Percentiles rank a stretch among this genome's conserved stretches.
phyloP scores from a whole-genome alignment of 2,888 invertebrate genomes.

The Hydraecia micacea region DNA sequence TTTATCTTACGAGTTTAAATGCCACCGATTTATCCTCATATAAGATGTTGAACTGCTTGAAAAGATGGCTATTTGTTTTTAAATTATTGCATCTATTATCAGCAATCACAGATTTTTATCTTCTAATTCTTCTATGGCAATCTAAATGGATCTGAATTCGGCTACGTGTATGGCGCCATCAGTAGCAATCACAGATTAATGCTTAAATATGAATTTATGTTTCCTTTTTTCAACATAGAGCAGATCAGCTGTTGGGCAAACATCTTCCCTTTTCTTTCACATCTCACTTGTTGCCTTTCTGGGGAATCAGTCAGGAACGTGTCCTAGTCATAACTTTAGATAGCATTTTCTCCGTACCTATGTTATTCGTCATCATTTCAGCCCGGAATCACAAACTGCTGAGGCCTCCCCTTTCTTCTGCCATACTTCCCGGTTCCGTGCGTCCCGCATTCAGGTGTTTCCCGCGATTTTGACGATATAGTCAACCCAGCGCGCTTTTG shows the following conservation, averaged over 20 bases:
- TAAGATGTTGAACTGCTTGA: not conserved
- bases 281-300: not conserved
- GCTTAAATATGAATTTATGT: not conserved
- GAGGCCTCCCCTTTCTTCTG: not conserved
- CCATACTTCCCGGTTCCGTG: not conserved
- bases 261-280: not conserved
- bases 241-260: not conserved
- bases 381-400: not conserved
- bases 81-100: not conserved
- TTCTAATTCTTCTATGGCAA: not conserved
- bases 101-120: not conserved
- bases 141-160: not conserved
- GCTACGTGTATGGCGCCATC: not conserved
- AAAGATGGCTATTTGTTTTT: not conserved
- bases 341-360: not conserved
- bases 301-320: not conserved
- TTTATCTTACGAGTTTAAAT: slow-evolving; percentile 8
- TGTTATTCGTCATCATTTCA: not conserved
- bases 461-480: not conserved
- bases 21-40: slow-evolving; percentile 5
- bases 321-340: not conserved
- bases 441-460: not conserved
- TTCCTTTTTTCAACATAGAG: not conserved
- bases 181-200: not conserved
- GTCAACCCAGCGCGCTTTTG: not conserved